A percentile compares a stretch with the other conserved stretches of the same genome.
phyloP scores from a whole-genome alignment of 23 tunicate species.

The Corella eumyota region DNA sequence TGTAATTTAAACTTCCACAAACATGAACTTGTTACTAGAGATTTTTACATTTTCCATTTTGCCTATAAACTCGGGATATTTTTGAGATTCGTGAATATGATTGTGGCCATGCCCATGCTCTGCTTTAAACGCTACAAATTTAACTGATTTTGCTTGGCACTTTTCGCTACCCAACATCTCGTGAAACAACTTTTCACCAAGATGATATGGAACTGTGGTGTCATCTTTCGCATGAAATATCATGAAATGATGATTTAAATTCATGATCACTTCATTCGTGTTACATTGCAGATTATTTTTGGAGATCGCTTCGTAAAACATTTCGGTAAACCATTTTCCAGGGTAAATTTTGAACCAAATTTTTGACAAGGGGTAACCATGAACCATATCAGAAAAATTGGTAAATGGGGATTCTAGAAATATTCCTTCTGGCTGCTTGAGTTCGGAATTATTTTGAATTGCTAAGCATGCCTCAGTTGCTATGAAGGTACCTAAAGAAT shows the following conservation, averaged over 20 bases:
- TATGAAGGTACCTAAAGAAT: slow-evolving; percentile 64
- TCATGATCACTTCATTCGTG: slow-evolving; percentile 21
- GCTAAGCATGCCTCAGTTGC: slow-evolving; percentile 41
- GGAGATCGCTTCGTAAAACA: slow-evolving; percentile 29
- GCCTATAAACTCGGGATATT: slow-evolving; percentile 7
- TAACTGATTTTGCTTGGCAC: background rate
- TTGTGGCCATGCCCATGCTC: slow-evolving; percentile 64
- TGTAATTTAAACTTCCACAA: too few species aligned
- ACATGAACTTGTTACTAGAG: too few species aligned
- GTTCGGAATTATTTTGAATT: slow-evolving; percentile 11
- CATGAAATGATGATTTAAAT: slow-evolving; percentile 20
- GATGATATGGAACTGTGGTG: slow-evolving; percentile 17
- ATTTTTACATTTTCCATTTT: slow-evolving; percentile 3
- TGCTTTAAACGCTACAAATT: slow-evolving; percentile 40
- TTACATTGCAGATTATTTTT: slow-evolving; percentile 11
- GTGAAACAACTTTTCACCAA: slow-evolving; percentile 36
- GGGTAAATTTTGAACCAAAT: slow-evolving; percentile 23
- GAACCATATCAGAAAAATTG: slow-evolving; percentile 22
- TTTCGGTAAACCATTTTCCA: slow-evolving; percentile 3
- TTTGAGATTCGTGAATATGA: slow-evolving; percentile 25
- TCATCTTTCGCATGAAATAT: slow-evolving; percentile 86
- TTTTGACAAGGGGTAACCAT: slow-evolving; percentile 40
- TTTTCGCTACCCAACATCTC: slow-evolving; percentile 1
- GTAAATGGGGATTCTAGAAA: slow-evolving; percentile 73
- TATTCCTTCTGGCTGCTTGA: slow-evolving; percentile 31